Base-by-base conservation (phyloP, 2,888 invertebrate species). In the Emmelina monodactyla region DNA sequence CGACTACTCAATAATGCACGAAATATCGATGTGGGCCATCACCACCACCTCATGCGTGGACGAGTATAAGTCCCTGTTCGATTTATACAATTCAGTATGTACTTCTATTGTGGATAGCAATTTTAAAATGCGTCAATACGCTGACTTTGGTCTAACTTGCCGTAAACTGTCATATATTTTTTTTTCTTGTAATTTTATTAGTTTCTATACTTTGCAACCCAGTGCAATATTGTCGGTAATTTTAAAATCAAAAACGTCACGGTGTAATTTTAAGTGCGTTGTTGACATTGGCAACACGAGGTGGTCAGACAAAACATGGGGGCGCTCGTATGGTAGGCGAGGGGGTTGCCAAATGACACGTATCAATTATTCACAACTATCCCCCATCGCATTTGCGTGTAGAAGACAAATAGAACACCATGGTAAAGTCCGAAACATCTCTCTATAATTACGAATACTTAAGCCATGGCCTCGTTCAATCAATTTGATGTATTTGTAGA, bases 261-360 rank as follows among this genome's bases (percentile, higher is more conserved):
- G n/a, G n/a, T n/a, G n/a, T 16, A 32, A 33, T 37, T 22, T 12
- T 16, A 31, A 11, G 12, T 31, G 25, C n/a, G 25, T 25, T 51
- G 50, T 56, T 51, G 57, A 58, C 45, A 53, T 49, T 51, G 47
- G 53, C 50, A 51, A 45, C 49, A 49, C 41, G 38, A 38, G 47
- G 43, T 36, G 48, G 45, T 41, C 53, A 37, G 53, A 48, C 49
- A 52, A n/a, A n/a, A n/a, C n/a, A n/a, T 25, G 9, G 25, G 43
- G 40, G 39, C 34, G n/a, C n/a, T n/a, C n/a, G 16, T 6, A 13
- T 41, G 54, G 54, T n/a, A n/a, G 54, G 42, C 47, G 38, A 55
- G 70, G 71, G 63, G 68, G 75, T 78, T 75, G 78, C 76, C 78
- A 78, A 79, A 79, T 72, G 76, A 79, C 76, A 75, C 58, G 60